Evolutionary conservation across 2,113 vertebrate species (phyloP).

Genomic region (Rhea pennata): DNA sequence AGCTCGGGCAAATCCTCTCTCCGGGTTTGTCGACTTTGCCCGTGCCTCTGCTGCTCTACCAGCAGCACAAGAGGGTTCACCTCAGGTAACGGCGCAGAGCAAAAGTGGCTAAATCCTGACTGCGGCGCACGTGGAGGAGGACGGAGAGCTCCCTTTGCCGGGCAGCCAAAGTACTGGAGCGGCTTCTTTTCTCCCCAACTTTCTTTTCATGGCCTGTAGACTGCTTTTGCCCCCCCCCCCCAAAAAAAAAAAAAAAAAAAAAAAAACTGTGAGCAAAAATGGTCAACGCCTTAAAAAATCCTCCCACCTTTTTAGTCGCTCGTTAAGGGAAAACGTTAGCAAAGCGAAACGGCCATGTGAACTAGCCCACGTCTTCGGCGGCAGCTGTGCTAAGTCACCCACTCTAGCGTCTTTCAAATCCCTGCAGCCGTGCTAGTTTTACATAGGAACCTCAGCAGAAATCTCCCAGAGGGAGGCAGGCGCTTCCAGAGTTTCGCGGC

Average conservation of each 20-base stretch:
- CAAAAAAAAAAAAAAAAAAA: no score
- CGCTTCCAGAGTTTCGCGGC: neutral
- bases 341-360: neutral
- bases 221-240: neutral
- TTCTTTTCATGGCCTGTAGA: neutral
- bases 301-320: neutral
- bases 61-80: neutral
- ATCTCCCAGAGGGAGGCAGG: neutral
- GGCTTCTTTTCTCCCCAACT: neutral
- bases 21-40: neutral
- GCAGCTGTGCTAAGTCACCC: slow-evolving; percentile 57
- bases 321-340: neutral
- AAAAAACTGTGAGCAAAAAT: neutral
- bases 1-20: neutral
- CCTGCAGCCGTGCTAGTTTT: slow-evolving; percentile 21
- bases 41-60: neutral
- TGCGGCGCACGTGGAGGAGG: neutral
- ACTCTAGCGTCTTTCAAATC: slow-evolving; percentile 17
- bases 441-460: neutral
- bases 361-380: neutral
- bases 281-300: neutral
- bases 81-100: neutral
- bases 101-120: neutral
- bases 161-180: neutral
- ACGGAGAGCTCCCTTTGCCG: neutral